phyloP scores from a whole-genome alignment of 2,797 vertebrate genomes.

The Sarcoramphus papa region DNA sequence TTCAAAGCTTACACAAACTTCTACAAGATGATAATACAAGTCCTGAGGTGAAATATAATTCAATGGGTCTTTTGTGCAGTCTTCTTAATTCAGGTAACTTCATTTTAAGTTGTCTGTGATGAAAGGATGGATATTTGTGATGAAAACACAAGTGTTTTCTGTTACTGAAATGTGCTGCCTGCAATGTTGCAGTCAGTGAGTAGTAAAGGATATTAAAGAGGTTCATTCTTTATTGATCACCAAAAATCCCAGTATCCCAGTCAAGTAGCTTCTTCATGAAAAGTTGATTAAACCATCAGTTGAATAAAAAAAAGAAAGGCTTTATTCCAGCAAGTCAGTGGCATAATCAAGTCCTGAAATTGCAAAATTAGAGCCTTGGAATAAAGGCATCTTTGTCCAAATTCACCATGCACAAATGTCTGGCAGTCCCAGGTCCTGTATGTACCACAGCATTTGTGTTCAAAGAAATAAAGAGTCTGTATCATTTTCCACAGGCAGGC shows the following conservation, averaged over 20 bases:
- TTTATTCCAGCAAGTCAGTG: not conserved
- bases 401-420: not conserved
- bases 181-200: not conserved
- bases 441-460: not conserved
- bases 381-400: not conserved
- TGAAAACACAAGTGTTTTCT: not conserved
- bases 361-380: not conserved
- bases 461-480: not conserved
- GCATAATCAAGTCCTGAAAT: not conserved
- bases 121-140: not conserved
- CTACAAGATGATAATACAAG: conserved; percentile 80
- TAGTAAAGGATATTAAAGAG: not conserved
- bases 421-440: not conserved
- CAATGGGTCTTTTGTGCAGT: conserved; percentile 84
- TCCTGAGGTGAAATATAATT: conserved; percentile 86
- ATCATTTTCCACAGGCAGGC: not conserved
- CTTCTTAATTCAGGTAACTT: conserved; percentile 81
- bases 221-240: not conserved
- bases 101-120: not conserved
- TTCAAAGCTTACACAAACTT: conserved; percentile 81
- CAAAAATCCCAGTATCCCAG: not conserved
- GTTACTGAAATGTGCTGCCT: not conserved
- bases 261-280: not conserved
- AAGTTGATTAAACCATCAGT: not conserved
- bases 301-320: not conserved